These are phyloP conservation scores for Furcifer pardalis DNA, from an alignment of 2,797 vertebrate species.

Conservation along the genomic window DNA sequence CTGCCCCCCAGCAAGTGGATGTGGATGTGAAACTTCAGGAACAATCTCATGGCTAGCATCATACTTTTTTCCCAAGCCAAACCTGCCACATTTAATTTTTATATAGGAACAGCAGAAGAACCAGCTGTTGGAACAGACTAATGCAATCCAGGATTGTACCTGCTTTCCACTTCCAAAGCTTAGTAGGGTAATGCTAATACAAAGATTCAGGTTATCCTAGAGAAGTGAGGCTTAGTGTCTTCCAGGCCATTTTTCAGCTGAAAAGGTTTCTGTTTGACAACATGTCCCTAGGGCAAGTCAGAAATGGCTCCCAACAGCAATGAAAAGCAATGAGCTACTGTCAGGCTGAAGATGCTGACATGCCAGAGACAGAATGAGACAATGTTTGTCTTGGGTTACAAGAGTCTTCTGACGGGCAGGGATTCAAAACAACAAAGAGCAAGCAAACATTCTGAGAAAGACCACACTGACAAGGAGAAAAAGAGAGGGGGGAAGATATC, in stretches of 20 bases:
- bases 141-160: background rate
- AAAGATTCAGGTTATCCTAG: background rate
- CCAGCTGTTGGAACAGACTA: background rate
- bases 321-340: constrained; percentile 15
- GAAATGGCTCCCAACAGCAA: background rate
- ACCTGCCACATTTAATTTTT: background rate
- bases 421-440: constrained; percentile 13
- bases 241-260: background rate
- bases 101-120: background rate
- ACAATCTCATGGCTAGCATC: background rate
- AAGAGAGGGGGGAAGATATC: accelerated
- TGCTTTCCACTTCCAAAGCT: background rate
- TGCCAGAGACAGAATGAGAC: constrained; percentile 6
- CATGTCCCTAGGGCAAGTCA: background rate
- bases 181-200: background rate
- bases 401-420: background rate
- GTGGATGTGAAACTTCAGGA: background rate
- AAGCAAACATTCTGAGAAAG: background rate
- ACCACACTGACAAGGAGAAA: background rate
- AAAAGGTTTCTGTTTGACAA: background rate
- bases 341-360: background rate
- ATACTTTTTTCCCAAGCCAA: background rate
- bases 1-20: background rate
- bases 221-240: background rate
- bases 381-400: constrained; percentile 14